Conservation (phyloP, 64 coral and sea anemone species). For the Cladopsammia gracilis region DNA sequence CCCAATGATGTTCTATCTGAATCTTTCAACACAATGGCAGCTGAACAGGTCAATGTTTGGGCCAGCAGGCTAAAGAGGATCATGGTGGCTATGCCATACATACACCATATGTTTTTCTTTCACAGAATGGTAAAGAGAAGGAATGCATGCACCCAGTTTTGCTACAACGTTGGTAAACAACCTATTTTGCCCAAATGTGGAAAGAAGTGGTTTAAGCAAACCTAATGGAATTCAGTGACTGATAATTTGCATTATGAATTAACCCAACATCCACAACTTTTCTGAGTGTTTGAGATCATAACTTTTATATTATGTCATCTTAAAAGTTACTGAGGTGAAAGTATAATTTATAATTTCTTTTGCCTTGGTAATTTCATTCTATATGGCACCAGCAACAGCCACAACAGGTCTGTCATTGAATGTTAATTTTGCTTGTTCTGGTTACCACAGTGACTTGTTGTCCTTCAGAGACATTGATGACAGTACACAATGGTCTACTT, state of each 20-base stretch:
- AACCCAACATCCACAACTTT: too few relatives aligned
- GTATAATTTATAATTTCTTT: too few relatives aligned
- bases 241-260: background rate
- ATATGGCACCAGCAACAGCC: too few relatives aligned
- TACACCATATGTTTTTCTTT: conserved; percentile 39
- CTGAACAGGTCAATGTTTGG: conserved; percentile 35
- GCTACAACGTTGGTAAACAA: background rate
- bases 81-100: background rate
- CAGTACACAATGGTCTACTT: background rate
- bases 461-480: background rate
- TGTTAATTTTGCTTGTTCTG: background rate
- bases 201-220: background rate
- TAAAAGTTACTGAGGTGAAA: too few relatives aligned
- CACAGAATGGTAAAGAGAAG: background rate
- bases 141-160: conserved; percentile 13
- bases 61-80: conserved; percentile 31
- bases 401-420: too few relatives aligned
- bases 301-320: too few relatives aligned
- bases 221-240: background rate
- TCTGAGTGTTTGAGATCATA: too few relatives aligned
- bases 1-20: background rate
- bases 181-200: background rate
- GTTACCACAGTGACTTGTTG: background rate
- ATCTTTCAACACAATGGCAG: conserved; percentile 42
- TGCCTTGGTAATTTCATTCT: too few relatives aligned